phyloP scores from a whole-genome alignment of 2,888 invertebrate genomes.

The Thecocarcelia acutangulata region DNA sequence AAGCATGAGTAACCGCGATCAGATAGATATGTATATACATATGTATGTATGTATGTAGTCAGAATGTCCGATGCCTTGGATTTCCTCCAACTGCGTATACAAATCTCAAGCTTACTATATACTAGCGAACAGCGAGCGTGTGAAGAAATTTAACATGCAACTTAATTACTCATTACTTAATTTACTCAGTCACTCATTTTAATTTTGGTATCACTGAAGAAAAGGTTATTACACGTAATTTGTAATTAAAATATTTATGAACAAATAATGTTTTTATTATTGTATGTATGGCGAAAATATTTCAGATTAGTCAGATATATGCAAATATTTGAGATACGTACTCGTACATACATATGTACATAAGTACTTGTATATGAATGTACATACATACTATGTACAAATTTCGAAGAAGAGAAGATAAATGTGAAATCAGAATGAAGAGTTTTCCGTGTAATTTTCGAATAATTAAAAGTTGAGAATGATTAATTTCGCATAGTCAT shows the following conservation, averaged over 20 bases:
- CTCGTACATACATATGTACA: background rate
- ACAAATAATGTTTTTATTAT: no score
- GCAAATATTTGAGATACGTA: slow-evolving; percentile 19
- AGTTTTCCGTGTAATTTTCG: slow-evolving; percentile 36
- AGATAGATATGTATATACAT: no score
- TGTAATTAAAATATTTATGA: slow-evolving; percentile 32
- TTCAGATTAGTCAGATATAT: slow-evolving; percentile 49
- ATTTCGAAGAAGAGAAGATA: slow-evolving; percentile 27
- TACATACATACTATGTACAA: no score
- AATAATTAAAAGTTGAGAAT: slow-evolving; percentile 10
- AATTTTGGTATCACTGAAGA: slow-evolving; percentile 31
- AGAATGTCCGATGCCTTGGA: slow-evolving; percentile 26
- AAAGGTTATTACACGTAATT: slow-evolving; percentile 53
- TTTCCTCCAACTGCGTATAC: slow-evolving; percentile 18
- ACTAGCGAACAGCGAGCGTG: background rate
- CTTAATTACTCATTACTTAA: slow-evolving; percentile 38
- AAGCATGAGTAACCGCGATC: slow-evolving; percentile 51
- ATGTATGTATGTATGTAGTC: no score
- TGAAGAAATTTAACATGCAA: slow-evolving; percentile 6
- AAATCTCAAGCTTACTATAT: background rate
- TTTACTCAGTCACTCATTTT: slow-evolving; percentile 32
- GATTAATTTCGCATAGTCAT: slow-evolving; percentile 7
- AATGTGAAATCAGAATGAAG: slow-evolving; percentile 30
- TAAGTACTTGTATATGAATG: no score
- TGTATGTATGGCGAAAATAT: background rate